Base-by-base conservation (phyloP, 2,113 vertebrate genomes). In the Hippocampus zosterae region DNA sequence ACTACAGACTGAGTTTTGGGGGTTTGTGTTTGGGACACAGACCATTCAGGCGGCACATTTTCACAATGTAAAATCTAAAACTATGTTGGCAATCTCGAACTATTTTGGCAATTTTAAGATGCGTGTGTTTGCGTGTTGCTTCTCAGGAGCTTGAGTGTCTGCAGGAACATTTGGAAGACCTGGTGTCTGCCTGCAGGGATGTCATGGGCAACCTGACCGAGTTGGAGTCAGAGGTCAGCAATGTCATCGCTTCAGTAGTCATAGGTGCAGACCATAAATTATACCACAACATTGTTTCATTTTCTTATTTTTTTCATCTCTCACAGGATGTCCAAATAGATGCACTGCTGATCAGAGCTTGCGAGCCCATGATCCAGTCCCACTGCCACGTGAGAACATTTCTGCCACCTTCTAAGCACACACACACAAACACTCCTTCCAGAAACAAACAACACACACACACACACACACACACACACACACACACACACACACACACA, bases 311-410 rank as follows among this genome's bases (percentile, higher is more conserved):
- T n/a, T 27, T 2, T 37, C 7, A 18, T 33, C 67, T 18, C 11
- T 56, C 65, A 50, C 85, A 99, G 97, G 96, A 99, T 81, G 96
- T 99, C 87, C 96, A 99, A 77, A 99, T 99, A 0, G 96, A 99
- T 85, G 95, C 96, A n/a, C 91, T 99, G 89, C 89, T 99, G 82
- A 98, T 99, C 90, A 90, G 96, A 92, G 97, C 97, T 0, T 99
- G 97, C 70, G 97, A 99, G 48, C 95, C 96, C 0, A 44, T 85
- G 69, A 86, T 87, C 21, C 88, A 86, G 74, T 44, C 48, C 15
- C 68, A 86, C 72, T 88, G 88, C 68, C 80, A 84, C 5, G 85
- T 88, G 64, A 85, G 85, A 37, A 13, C 50, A 61, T 5, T 41
- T 42, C 11, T n/a, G 16, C 12, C 18, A 37, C 18, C 10, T 42